phyloP scores from a whole-genome alignment of 1,140 invertebrate genomes.

The Platorchestia sp. region DNA sequence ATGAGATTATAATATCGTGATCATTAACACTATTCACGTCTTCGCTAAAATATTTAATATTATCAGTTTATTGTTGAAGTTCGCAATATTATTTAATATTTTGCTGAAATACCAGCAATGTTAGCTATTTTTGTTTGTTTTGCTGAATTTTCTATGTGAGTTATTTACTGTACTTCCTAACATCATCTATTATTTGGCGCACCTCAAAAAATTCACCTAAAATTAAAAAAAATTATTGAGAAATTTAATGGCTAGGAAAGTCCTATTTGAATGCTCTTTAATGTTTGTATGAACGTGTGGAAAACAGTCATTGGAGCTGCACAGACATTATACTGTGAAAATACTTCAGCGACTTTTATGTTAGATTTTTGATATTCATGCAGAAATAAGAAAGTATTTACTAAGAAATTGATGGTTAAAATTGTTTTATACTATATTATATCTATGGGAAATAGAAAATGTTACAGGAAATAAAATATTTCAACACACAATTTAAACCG shows the following conservation, averaged over 20 bases:
- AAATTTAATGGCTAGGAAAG: too few species aligned
- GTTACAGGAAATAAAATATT: background rate
- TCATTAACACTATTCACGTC: too few species aligned
- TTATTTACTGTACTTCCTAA: background rate
- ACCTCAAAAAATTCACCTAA: too few species aligned
- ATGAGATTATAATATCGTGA: too few species aligned
- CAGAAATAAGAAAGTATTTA: too few species aligned
- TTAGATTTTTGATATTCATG: background rate
- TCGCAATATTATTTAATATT: background rate
- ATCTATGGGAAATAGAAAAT: background rate
- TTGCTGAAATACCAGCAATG: background rate
- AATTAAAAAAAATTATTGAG: too few species aligned
- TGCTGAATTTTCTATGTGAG: too few species aligned
- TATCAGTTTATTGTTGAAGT: too few species aligned
- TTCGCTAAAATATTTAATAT: too few species aligned
- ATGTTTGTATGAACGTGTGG: background rate
- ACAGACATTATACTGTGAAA: background rate
- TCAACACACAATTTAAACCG: background rate
- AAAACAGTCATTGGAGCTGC: background rate
- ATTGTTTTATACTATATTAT: too few species aligned
- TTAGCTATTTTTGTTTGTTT: background rate
- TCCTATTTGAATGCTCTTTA: too few species aligned
- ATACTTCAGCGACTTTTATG: background rate
- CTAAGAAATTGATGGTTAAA: too few species aligned
- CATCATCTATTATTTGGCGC: background rate